Base-by-base conservation (phyloP, 2,113 vertebrate species). In the Sialia sialis region DNA sequence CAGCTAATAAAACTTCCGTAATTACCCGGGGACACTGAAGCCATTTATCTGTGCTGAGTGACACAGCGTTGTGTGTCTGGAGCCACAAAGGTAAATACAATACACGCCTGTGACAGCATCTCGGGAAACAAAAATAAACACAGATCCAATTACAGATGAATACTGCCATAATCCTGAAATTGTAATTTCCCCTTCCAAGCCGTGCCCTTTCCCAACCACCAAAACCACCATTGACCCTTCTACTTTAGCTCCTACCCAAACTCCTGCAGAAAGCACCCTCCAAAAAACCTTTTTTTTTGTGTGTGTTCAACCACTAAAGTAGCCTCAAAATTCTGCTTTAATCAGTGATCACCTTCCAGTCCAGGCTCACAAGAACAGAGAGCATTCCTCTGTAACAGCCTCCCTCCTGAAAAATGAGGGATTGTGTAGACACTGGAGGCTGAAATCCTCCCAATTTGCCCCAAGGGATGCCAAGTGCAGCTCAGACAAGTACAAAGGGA, bases 1-100 rank as follows among this genome's bases (percentile, higher is more conserved):
- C 64, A 87, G 86, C 82, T 68, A 84, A 94, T 97, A 93, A 95
- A 91, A 94, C 97, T 96, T 96, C 98, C 15, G 59, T 94, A 96
- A 98, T 98, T 96, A 97, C 48, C 75, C 23, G 55, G 84, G 91
- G 96, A 95, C 87, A 93, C 91, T 87, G 94, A 96, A 96, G 89
- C 93, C 96, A 96, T 89, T 96, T 89, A 89, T 95, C 95, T 89
- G 75, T 67, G 95, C 49, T 96, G 97, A 98, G 93, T 97, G 97
- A 97, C 93, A 70, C 74, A 93, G 89, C 74, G 17, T 46, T 77
- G 94, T 84, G 84, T 93, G 97, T 87, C 96, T 97, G 83, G 74
- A 95, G 95, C 91, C 91, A 94, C 66, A 27, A 38, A 88, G 93
- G 88, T 66, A 93, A 95, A 95, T 70, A 84, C 67, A 89, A 96